phyloP scores from a whole-genome alignment of 1,140 invertebrate genomes.

The Stegodyphus mimosarum region DNA sequence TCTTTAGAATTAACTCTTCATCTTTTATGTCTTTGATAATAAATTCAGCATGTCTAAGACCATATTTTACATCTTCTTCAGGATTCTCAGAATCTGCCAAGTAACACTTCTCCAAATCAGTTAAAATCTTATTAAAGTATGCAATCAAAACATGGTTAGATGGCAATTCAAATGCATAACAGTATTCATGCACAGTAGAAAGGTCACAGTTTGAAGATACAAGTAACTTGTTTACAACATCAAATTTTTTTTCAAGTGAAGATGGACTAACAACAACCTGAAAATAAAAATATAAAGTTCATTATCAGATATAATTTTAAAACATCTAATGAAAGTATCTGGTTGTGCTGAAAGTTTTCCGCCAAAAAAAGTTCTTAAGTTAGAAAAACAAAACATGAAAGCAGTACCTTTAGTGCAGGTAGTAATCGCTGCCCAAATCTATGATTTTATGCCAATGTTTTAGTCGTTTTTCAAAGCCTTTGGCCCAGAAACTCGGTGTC shows the following conservation, averaged over 20 bases:
- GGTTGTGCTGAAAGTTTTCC: too few species aligned
- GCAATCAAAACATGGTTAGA: neutral
- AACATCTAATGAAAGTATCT: too few species aligned
- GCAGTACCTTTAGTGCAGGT: too few species aligned
- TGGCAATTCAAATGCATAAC: conserved; percentile 12
- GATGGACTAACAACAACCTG: neutral
- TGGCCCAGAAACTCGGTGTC: too few species aligned
- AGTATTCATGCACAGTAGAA: conserved; percentile 14
- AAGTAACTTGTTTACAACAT: conserved; percentile 15
- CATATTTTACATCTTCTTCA: neutral
- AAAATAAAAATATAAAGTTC: neutral
- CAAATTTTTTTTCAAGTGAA: neutral
- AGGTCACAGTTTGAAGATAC: neutral
- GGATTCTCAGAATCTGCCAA: neutral
- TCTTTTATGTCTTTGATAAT: conserved; percentile 7
- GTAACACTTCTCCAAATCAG: neutral
- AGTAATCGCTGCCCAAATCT: too few species aligned
- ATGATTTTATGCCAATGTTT: too few species aligned
- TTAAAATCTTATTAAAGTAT: conserved; percentile 12
- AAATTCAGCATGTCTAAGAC: neutral
- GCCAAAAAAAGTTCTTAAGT: too few species aligned
- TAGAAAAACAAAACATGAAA: too few species aligned
- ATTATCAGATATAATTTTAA: too few species aligned
- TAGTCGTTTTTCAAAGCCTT: too few species aligned
- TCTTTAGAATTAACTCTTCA: conserved; percentile 17